Percentiles rank a stretch among this genome's conserved stretches.
phyloP scores from a whole-genome alignment of 2,888 invertebrate genomes.

The Aleiodes alternator region DNA sequence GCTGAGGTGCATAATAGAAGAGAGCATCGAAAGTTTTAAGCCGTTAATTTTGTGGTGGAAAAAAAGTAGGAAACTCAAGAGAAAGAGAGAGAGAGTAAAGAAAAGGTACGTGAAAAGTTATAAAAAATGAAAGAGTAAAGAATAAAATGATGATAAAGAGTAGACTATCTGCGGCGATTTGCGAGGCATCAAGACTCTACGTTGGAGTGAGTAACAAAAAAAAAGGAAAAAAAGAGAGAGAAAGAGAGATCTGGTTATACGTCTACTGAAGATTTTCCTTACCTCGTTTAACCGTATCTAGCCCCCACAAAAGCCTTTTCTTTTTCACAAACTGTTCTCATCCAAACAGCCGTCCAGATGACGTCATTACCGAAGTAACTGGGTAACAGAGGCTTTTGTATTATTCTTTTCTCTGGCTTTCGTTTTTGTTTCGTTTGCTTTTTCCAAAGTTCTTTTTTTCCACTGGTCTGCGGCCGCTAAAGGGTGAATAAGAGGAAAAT shows the following conservation, averaged over 20 bases:
- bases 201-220: not conserved
- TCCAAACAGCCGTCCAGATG: constrained; percentile 19
- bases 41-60: not conserved
- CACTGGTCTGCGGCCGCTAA: not conserved
- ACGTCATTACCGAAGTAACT: constrained; percentile 21
- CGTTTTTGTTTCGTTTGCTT: not conserved
- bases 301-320: constrained; percentile 24
- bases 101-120: constrained; percentile 10
- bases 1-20: too few relatives aligned
- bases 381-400: constrained; percentile 23
- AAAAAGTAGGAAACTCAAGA: not conserved
- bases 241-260: not conserved
- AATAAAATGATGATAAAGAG: constrained; percentile 17
- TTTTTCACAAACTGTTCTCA: constrained; percentile 27
- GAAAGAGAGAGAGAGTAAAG: not conserved
- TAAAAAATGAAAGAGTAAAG: constrained; percentile 4
- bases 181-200: constrained; percentile 15
- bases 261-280: constrained; percentile 13
- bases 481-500: constrained; percentile 14
- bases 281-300: constrained; percentile 27
- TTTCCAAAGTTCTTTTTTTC: not conserved
- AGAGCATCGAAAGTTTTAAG: not conserved
- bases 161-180: constrained; percentile 23
- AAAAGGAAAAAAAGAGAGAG: too few relatives aligned
- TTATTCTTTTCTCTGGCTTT: not conserved